These are phyloP conservation scores for Vombatus ursinus DNA, from an alignment of 2,113 vertebrate genomes.

Conservation along the genomic window DNA sequence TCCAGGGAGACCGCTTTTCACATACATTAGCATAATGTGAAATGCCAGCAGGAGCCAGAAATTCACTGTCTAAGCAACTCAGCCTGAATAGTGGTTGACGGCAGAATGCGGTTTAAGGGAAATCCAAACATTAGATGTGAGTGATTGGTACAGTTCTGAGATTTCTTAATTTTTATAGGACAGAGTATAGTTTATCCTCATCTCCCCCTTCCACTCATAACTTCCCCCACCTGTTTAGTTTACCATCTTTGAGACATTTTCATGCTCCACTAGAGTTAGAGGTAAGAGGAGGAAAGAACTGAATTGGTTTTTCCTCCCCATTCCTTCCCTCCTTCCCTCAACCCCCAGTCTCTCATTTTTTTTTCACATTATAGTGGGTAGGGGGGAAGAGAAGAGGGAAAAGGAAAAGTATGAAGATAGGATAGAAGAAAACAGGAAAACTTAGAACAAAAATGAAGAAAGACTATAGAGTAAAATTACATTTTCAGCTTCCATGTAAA, in stretches of 20 bases:
- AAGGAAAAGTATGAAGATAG: neutral
- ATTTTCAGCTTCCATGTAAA: neutral
- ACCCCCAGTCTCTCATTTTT: neutral
- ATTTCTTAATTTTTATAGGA: slow-evolving; percentile 59
- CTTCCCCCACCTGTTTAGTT: slow-evolving; percentile 19
- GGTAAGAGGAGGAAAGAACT: slow-evolving; percentile 44
- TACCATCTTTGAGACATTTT: neutral
- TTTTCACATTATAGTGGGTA: neutral
- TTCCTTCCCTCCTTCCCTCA: neutral
- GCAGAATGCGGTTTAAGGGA: slow-evolving; percentile 63
- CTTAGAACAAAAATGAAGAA: neutral
- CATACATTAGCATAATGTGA: slow-evolving; percentile 70
- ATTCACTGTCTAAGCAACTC: slow-evolving; percentile 74
- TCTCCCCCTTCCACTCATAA: neutral
- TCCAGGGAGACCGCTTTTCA: slow-evolving; percentile 76
- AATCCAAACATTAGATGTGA: slow-evolving; percentile 69
- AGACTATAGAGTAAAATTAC: neutral
- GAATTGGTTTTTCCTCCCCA: neutral
- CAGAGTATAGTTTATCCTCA: slow-evolving; percentile 30
- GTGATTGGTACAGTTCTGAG: slow-evolving; percentile 58
- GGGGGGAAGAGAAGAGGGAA: neutral
- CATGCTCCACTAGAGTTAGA: neutral
- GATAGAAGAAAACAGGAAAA: neutral
- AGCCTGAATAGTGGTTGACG: slow-evolving; percentile 64
- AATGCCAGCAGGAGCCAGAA: slow-evolving; percentile 68